These are phyloP conservation scores for Caenorhabditis sp. DNA, from an alignment of 2,888 invertebrate genomes.

Conservation along the genomic window DNA sequence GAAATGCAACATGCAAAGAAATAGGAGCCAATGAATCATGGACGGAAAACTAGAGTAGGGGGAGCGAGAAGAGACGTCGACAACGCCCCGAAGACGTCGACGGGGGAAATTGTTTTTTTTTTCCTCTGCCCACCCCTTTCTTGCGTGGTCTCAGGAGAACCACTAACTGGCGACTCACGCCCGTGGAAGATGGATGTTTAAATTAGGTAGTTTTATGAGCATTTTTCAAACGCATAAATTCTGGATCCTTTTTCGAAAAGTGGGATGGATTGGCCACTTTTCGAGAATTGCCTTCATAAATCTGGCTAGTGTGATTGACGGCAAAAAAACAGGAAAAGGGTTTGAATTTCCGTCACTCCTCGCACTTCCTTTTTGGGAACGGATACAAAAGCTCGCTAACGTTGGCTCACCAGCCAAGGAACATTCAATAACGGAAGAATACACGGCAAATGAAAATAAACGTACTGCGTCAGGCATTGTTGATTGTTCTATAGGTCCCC, in stretches of 20 bases:
- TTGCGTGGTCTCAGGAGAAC: constrained; percentile 40
- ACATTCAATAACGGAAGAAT: no score
- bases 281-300: background rate
- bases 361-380: no score
- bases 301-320: no score
- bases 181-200: constrained; percentile 40
- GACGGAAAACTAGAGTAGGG: constrained; percentile 30
- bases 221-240: constrained; percentile 1
- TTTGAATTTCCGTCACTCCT: background rate
- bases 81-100: constrained; percentile 7
- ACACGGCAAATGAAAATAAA: no score
- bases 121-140: constrained; percentile 44
- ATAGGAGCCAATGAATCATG: constrained; percentile 60
- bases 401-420: no score
- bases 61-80: constrained; percentile 20
- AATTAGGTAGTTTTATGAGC: constrained; percentile 31
- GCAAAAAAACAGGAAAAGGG: background rate
- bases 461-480: no score
- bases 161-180: no score
- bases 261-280: background rate
- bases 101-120: constrained; percentile 52
- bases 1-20: constrained; percentile 41
- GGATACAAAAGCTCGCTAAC: no score
- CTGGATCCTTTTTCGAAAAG: background rate
- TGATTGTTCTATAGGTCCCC: no score